A percentile compares a stretch with the other conserved stretches of the same genome.
These are phyloP conservation scores for Ctenomys sociabilis DNA, from an alignment of 2,113 vertebrate species.

Conservation along the genomic window DNA sequence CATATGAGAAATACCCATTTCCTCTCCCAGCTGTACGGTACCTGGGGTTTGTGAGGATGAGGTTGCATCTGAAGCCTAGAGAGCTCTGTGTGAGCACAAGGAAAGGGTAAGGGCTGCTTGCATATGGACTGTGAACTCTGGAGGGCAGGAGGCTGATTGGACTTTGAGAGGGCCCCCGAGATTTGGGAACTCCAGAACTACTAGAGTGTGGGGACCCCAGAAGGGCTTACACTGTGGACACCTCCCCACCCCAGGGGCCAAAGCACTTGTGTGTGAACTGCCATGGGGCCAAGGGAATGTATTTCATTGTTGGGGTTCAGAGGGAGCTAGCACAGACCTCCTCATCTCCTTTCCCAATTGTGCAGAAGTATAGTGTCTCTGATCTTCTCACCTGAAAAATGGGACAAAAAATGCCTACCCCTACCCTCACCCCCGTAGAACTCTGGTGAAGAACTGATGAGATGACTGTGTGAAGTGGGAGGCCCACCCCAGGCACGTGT, in stretches of 20 bases:
- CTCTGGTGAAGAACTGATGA: background rate
- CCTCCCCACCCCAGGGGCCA: background rate
- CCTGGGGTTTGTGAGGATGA: background rate
- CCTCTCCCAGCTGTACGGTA: background rate
- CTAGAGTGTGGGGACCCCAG: accelerated
- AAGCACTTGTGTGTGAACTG: background rate
- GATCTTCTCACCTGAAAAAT: background rate
- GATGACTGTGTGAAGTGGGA: too few relatives aligned
- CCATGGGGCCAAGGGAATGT: background rate
- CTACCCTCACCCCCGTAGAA: accelerated
- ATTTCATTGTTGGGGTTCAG: background rate
- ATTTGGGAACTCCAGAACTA: background rate
- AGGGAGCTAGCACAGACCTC: background rate
- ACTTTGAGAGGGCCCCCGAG: background rate
- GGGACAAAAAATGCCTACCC: background rate
- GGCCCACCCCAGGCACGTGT: background rate
- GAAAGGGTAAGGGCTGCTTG: accelerated
- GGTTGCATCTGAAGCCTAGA: background rate
- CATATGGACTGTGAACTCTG: background rate
- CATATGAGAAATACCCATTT: accelerated
- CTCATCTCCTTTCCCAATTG: background rate
- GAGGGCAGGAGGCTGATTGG: background rate
- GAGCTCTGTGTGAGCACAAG: background rate
- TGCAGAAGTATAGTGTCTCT: background rate
- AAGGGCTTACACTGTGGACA: background rate